Percentiles rank a stretch among this genome's conserved stretches.
phyloP scores from a whole-genome alignment of 2,797 vertebrate genomes.

The Orestias chungarensis region DNA sequence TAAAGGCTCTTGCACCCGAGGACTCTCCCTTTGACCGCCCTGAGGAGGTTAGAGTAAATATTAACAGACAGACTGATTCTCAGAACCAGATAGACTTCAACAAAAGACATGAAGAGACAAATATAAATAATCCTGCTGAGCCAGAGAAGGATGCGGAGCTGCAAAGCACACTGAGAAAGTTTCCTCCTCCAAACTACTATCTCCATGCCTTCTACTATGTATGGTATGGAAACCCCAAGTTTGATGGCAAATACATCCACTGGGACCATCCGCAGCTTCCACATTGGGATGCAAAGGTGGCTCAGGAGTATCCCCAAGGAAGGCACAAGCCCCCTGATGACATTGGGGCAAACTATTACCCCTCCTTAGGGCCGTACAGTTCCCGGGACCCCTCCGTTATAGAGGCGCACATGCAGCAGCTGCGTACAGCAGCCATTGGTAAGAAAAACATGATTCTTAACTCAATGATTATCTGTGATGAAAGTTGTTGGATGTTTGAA shows the following conservation, averaged over 20 bases:
- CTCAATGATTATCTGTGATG: not conserved
- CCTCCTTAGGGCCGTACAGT: slow-evolving; percentile 93
- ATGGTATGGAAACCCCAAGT: slow-evolving; percentile 94
- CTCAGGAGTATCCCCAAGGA: slow-evolving; percentile 87
- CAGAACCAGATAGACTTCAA: slow-evolving; percentile 42
- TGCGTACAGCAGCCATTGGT: slow-evolving; percentile 91
- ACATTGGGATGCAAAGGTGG: slow-evolving; percentile 94
- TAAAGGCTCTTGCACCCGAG: slow-evolving; percentile 87
- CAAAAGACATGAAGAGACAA: slow-evolving; percentile 50
- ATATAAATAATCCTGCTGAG: slow-evolving; percentile 28
- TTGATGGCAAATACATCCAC: slow-evolving; percentile 94
- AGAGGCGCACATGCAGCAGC: slow-evolving; percentile 94
- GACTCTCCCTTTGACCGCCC: slow-evolving; percentile 80
- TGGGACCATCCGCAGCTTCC: slow-evolving; percentile 92
- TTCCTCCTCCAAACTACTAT: slow-evolving; percentile 89
- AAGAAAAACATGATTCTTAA: slow-evolving; percentile 51
- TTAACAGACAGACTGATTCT: slow-evolving; percentile 62
- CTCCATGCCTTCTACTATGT: slow-evolving; percentile 94
- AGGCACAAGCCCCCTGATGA: slow-evolving; percentile 92
- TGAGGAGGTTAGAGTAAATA: slow-evolving; percentile 79
- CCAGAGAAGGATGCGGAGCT: slow-evolving; percentile 56
- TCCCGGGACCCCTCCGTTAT: slow-evolving; percentile 90
- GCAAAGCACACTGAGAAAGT: slow-evolving; percentile 71
- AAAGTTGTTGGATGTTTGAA: not conserved
- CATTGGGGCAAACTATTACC: slow-evolving; percentile 94